Evolutionary conservation across 2,888 invertebrate species (phyloP).

Genomic region (Margaritifera margaritifera): DNA sequence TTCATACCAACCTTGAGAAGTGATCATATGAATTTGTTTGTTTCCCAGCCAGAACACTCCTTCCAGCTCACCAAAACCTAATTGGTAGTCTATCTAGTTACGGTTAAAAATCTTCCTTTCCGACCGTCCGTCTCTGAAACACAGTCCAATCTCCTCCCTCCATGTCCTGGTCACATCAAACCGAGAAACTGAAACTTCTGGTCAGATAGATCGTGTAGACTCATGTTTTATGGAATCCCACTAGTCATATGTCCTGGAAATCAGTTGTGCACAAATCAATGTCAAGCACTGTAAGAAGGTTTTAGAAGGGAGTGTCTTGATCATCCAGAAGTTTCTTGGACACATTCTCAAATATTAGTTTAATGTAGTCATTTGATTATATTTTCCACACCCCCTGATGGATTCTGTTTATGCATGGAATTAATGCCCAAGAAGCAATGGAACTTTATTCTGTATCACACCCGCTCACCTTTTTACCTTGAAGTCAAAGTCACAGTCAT

Average conservation of each 20-base stretch:
- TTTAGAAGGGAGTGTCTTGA: no score
- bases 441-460: no score
- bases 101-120: constrained; percentile 23
- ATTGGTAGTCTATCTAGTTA: constrained; percentile 19
- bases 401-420: no score
- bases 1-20: constrained; percentile 11
- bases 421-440: no score
- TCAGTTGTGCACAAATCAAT: constrained; percentile 5
- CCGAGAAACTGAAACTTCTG: constrained; percentile 2
- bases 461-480: no score
- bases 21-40: constrained; percentile 9
- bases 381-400: no score
- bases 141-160: constrained; percentile 21
- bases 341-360: no score
- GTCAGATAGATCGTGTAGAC: constrained; percentile 14
- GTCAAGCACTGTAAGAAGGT: no score
- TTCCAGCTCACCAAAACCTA: constrained; percentile 16
- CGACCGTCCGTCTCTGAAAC: constrained; percentile 19
- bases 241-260: constrained; percentile 6
- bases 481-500: no score
- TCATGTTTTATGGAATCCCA: constrained; percentile 8
- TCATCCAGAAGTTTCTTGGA: no score
- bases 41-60: constrained; percentile 27
- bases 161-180: constrained; percentile 18
- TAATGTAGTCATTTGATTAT: no score